Evolutionary conservation across 1,140 invertebrate species (phyloP).

Genomic region (Drosophila azteca): DNA sequence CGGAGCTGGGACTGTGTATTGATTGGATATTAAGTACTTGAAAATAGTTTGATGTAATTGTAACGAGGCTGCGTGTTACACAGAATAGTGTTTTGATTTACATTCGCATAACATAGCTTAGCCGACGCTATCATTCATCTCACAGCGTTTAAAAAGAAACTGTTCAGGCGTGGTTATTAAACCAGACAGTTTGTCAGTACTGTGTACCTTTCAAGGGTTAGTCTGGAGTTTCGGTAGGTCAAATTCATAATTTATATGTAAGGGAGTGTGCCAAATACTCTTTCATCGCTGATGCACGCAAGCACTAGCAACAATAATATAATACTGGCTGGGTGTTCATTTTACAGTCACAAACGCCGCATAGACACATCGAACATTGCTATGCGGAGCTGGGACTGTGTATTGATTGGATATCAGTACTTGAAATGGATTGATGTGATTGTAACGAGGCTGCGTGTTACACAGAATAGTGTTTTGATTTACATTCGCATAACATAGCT

Average conservation of each 20-base stretch:
- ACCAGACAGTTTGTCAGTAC: slow-evolving; percentile 51
- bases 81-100: slow-evolving; percentile 34
- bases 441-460: slow-evolving; percentile 72
- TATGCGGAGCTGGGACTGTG: slow-evolving; percentile 63
- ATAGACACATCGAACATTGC: slow-evolving; percentile 33
- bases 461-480: slow-evolving; percentile 32
- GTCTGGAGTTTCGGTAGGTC: no score
- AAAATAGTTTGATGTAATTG: slow-evolving; percentile 2
- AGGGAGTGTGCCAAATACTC: slow-evolving; percentile 63
- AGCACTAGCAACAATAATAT: slow-evolving; percentile 48
- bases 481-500: slow-evolving; percentile 71
- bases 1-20: slow-evolving; percentile 60
- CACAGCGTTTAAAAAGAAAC: slow-evolving; percentile 85
- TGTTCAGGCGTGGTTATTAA: slow-evolving; percentile 4
- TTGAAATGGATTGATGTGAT: background rate
- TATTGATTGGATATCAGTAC: slow-evolving; percentile 14
- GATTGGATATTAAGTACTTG: no score
- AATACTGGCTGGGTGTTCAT: slow-evolving; percentile 39
- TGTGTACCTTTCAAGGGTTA: slow-evolving; percentile 20
- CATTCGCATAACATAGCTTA: slow-evolving; percentile 72
- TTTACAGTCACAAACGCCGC: slow-evolving; percentile 59
- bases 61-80: slow-evolving; percentile 69
- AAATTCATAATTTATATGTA: no score
- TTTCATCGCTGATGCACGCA: slow-evolving; percentile 53
- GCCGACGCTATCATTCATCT: slow-evolving; percentile 63